A percentile compares a stretch with the other conserved stretches of the same genome.
Conservation (phyloP, 2,113 vertebrate genomes). For the Tylochromis polylepis region DNA sequence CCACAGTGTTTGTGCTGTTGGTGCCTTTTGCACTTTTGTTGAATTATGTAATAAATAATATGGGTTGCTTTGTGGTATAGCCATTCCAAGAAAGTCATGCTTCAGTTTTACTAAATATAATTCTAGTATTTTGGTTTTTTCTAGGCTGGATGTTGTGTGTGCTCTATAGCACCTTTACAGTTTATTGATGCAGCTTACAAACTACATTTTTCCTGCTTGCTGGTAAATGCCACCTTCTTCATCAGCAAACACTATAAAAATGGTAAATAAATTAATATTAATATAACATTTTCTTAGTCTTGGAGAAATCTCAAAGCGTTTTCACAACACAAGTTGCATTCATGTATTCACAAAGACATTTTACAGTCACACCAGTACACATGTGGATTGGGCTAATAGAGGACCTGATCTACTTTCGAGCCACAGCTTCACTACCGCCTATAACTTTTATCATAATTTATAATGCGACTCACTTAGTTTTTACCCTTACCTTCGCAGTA, state of each 20-base stretch:
- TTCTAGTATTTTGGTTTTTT: neutral
- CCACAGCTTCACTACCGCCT: neutral
- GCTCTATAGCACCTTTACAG: neutral
- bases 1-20: neutral
- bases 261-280: neutral
- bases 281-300: neutral
- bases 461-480: too few species aligned
- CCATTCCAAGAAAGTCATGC: neutral
- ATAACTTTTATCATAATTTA: too few species aligned
- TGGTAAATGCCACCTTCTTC: too few species aligned
- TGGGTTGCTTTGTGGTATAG: neutral
- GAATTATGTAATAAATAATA: neutral
- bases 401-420: neutral
- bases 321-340: neutral
- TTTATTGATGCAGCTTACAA: fast-evolving
- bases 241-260: neutral
- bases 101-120: neutral
- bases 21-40: neutral
- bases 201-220: neutral
- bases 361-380: fast-evolving
- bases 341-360: neutral
- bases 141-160: neutral
- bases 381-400: neutral
- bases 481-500: too few species aligned
- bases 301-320: neutral